Evolutionary conservation across 2,113 vertebrate species (phyloP).

Genomic region (Syrrhaptes paradoxus): DNA sequence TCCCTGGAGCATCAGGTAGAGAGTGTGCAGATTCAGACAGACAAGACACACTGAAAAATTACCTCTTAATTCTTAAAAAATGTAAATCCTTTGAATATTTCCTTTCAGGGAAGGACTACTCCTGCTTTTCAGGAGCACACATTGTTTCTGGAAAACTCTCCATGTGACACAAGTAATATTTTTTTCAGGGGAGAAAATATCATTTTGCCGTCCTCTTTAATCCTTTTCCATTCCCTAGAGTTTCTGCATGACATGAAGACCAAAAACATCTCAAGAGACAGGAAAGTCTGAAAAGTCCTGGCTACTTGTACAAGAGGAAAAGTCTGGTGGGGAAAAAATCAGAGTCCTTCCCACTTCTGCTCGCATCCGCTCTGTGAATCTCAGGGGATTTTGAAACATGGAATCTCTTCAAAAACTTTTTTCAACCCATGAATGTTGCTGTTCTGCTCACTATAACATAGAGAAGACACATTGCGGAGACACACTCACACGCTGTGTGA

Average conservation of each 20-base stretch:
- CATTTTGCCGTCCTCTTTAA: background rate
- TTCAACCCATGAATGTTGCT: background rate
- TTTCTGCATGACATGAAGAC: background rate
- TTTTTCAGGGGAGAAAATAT: background rate
- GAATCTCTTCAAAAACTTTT: background rate
- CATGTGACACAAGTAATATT: background rate
- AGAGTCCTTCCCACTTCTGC: background rate
- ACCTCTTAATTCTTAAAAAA: background rate
- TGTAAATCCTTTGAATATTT: background rate
- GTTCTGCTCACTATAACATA: background rate
- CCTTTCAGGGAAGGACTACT: background rate
- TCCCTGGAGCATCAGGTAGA: background rate
- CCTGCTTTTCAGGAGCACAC: background rate
- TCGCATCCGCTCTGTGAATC: background rate
- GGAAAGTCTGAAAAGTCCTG: background rate
- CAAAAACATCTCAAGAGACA: background rate
- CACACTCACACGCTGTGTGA: background rate
- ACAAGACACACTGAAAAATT: background rate
- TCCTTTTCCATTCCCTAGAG: background rate
- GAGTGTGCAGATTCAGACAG: background rate
- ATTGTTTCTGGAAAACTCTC: background rate
- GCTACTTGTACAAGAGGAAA: background rate
- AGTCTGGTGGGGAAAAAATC: background rate
- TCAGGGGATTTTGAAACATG: background rate
- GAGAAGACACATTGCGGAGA: rapidly evolving